Evolutionary conservation across 2,113 vertebrate species (phyloP), one percentile per base, ranked within the genome.

Genomic region (Ursus arctos): DNA sequence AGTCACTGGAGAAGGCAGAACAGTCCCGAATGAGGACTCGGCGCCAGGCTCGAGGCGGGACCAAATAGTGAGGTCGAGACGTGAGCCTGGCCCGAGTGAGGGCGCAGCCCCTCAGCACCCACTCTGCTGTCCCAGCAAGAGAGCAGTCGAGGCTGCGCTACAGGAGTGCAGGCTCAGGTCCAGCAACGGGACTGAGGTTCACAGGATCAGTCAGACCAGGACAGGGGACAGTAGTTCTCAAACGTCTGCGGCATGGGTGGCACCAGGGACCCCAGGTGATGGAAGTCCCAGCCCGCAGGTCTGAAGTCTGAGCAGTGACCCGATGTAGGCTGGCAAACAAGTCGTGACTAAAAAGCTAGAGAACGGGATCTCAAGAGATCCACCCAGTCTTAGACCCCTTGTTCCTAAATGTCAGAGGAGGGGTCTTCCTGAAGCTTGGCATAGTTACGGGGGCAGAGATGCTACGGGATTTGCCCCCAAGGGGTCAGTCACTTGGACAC

Each of bases 41-140:
- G 14, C 0, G 22, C 36, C 0, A 0, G 9, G 65, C 24, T 24
- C 0, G 14, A 83, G 67, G 81, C 49, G 12, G 0, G 1, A 80
- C 22, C 90, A 67, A 88, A 55, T 69, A 43, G 2, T 0, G 4
- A 43, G 14, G 83, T 69, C 10, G 36, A 33, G 85, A 55, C 24
- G 43, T 14, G 26, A 93, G 87, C 31, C 15, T 18, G 18, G 53
- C 24, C 14, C 4, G 10, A 31, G 49, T 14, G 6, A 43, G n/a
- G n/a, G 1, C 0, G 26, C 26, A 0, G 24, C 8, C n/a, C 18
- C 51, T 67, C 84, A 18, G 14, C 33, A 11, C 7, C 74, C 14
- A 10, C 74, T 77, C 74, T 77, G 74, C 43, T 49, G 74, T 26
- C 26, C 74, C 74, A 28, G 14, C 43, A 77, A 49, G 74, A 47